Evolutionary conservation across 2,797 vertebrate species (phyloP), one percentile per base, ranked within the genome.

Genomic region (Channallabes apus): DNA sequence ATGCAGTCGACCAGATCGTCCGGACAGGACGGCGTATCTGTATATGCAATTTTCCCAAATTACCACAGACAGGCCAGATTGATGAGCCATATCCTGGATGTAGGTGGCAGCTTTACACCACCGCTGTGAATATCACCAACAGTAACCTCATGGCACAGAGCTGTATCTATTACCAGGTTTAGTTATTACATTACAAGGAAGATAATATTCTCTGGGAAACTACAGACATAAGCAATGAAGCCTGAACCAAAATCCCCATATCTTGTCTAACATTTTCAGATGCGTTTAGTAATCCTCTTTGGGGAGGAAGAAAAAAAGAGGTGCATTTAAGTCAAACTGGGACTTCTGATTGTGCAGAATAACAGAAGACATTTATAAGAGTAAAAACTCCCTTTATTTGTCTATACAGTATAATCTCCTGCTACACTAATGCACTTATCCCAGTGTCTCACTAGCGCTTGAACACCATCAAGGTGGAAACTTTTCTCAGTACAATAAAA

Each of bases 1-100:
- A 24, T 72, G 41, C 4, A 24, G 22, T 12, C 2, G 12, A n/a
- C 24, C n/a, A 46, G 24, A 72, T 51, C 68, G 24, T 71, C 24
- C 22, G 1, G 38, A 41, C 22, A 71, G 35, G 3, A 71, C 6
- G 14, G 22, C 41, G 22, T 46, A 72, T 15, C 11, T n/a, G 46
- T 46, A 46, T 46, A 69, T 11, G 11, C 14, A 15, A 73, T 51
- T 73, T 75, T 75, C n/a, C 72, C n/a, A 54, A 27, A 75, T 54
- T 17, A 54, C 14, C 24, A 75, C 46, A 29, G 14, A 29, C 46
- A 54, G 72, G 46, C 3, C 9, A 18, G 46, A 54, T 18, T 54
- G 46, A 75, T 75, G 72, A 75, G 72, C 54, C 46, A 54, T 20
- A 54, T 75, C 72, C 46, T 54, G 46, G 72, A 75, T 54, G 41